Evolutionary conservation across 2,888 invertebrate genomes (phyloP).

Genomic region (Osedax fenrisi): DNA sequence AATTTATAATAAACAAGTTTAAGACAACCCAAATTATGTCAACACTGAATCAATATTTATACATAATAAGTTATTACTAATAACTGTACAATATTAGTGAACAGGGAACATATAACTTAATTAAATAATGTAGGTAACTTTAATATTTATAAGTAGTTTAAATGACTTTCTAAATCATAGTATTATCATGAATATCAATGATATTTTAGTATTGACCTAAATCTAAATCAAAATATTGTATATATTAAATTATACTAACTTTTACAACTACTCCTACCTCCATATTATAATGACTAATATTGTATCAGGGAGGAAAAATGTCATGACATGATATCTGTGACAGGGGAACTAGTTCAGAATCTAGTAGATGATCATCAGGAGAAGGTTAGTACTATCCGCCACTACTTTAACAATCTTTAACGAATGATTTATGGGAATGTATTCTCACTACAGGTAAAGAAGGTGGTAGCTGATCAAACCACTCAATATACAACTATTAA

Average conservation of each 20-base stretch:
- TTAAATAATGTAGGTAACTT: no score
- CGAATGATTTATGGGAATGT: background rate
- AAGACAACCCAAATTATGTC: no score
- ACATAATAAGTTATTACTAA: background rate
- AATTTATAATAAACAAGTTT: no score
- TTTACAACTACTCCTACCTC: background rate
- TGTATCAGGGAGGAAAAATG: constrained; percentile 37
- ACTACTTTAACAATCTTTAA: no score
- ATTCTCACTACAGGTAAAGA: constrained; percentile 45
- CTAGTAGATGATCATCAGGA: constrained; percentile 43
- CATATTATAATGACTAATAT: background rate
- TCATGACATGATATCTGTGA: constrained; percentile 39
- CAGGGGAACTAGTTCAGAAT: constrained; percentile 40
- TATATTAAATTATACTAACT: no score
- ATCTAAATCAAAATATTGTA: no score
- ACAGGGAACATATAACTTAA: no score
- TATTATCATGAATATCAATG: no score
- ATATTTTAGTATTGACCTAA: no score
- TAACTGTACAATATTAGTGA: background rate
- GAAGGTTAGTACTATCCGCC: constrained; percentile 36
- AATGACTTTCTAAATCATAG: no score
- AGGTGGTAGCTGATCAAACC: constrained; percentile 78
- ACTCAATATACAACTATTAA: constrained; percentile 84
- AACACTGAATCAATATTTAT: no score
- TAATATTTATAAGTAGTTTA: no score